These are phyloP conservation scores for Trinectes maculatus DNA, from an alignment of 2,113 vertebrate genomes.

Conservation along the genomic window DNA sequence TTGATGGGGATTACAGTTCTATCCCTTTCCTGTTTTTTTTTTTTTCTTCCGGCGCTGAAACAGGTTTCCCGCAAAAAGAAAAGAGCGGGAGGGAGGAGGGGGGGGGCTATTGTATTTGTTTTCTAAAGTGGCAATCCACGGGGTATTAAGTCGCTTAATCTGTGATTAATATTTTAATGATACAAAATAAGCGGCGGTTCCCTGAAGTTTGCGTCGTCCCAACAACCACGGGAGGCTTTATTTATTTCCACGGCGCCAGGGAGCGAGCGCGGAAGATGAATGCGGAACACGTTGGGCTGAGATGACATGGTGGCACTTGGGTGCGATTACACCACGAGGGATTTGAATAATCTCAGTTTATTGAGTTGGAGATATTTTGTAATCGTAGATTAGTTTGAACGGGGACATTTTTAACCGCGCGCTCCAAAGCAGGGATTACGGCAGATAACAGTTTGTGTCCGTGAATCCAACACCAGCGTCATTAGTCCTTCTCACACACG, in stretches of 20 bases:
- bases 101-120: slow-evolving; percentile 79
- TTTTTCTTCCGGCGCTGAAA: slow-evolving; percentile 79
- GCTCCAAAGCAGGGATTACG: slow-evolving; percentile 64
- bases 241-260: slow-evolving; percentile 56
- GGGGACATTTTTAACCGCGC: slow-evolving; percentile 58
- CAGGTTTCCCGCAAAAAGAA: slow-evolving; percentile 75
- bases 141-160: slow-evolving; percentile 81
- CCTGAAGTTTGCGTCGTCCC: slow-evolving; percentile 67
- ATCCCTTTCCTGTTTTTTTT: slow-evolving; percentile 72
- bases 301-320: slow-evolving; percentile 72
- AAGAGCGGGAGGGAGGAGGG: slow-evolving; percentile 41
- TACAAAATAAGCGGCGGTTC: slow-evolving; percentile 69
- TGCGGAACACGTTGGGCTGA: slow-evolving; percentile 49
- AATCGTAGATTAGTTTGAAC: slow-evolving; percentile 76
- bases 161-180: slow-evolving; percentile 85
- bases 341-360: slow-evolving; percentile 80
- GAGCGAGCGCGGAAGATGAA: slow-evolving; percentile 51
- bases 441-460: slow-evolving; percentile 53
- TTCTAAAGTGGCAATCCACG: slow-evolving; percentile 79
- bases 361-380: slow-evolving; percentile 76
- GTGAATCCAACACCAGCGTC: slow-evolving; percentile 34
- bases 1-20: slow-evolving; percentile 84
- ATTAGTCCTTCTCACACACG: slow-evolving; percentile 26
- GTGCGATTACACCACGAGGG: slow-evolving; percentile 70
- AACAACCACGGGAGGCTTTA: slow-evolving; percentile 62